Evolutionary conservation across 2,888 invertebrate genomes (phyloP), one percentile per base, ranked within the genome.

Genomic region (Ochlodes sylvanus): DNA sequence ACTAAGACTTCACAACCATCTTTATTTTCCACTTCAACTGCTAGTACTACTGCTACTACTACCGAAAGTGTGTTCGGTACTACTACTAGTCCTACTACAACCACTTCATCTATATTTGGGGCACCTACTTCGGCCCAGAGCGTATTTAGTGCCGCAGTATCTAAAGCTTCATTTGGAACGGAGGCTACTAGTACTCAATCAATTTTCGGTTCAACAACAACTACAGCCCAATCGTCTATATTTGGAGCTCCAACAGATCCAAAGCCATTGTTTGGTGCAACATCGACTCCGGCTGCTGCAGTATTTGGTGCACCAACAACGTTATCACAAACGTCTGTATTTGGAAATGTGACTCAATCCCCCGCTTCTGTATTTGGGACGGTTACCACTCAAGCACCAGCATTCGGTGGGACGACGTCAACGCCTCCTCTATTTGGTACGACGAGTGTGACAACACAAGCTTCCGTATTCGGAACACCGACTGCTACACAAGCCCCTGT

Each of bases 391-490:
- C 69, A 76, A 54, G 32, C 66, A 41, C 71, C 81, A 19, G 75
- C 78, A 2, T 81, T 82, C 61, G 80, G 78, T 5, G 70, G 76
- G 6, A 41, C 77, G 21, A 61, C 75, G 5, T 69, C 80, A 9
- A 73, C 79, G 3, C 77, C 79, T 10, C 75, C 80, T n/a, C 72
- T 77, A 17, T 80, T 79, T 55, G 75, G 78, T 1, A 60, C 71
- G 9, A 62, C 77, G 6, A 71, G 76, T 6, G 63, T 73, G 2
- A 73, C 79, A 4, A 70, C 77, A 0, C 71, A 73, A 63, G 57
- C 82, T 3, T 83, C 85, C 0, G 76, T 83, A 17, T 86, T 86
- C 50, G 84, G 85, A 1, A 72, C 76, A 0, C 68, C 77, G 6
- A 68, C 79, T 1, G 69, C 76, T 0, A 64, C 76, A 3, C 75